Evolutionary conservation across 2,888 invertebrate species (phyloP), one percentile per base, ranked within the genome.

Genomic region (Brachylomia viminalis): DNA sequence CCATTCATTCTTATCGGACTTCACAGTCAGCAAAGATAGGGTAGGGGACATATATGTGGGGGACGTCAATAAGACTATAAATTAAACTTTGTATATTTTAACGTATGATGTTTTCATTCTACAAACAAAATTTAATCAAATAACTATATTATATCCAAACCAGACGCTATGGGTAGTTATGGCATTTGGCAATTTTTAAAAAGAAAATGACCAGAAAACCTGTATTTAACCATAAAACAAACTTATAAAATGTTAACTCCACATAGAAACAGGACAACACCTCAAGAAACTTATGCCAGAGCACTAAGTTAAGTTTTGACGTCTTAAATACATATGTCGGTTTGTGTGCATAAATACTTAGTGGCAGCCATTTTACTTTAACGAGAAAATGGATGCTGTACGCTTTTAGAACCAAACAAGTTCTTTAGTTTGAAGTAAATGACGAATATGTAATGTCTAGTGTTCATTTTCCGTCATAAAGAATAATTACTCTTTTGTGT

Each of bases 341-440:
- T 79, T 77, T 82, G 78, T 79, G 62, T 79, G 77, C 72, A 74
- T 75, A 75, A 72, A 74, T 77, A 73, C 65, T 84, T 61, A 77
- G 49, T 0, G 42, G 58, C 33, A 27, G 70, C 70, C 66, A 82
- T 79, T 66, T 76, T 47, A 52, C 54, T 72, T 72, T 20, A 15
- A 56, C 54, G 15, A 68, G 30, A 77, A 77, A 64, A 77, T 81
- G 59, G 49, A 70, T 45, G 76, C 38, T 66, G 49, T n/a, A 38
- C 61, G 64, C 47, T 49, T 71, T 81, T 27, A 68, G 54, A 72
- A 49, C 38, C 33, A 71, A 65, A 77, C 70, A 70, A 13, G 47
- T 47, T 69, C 54, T 77, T 77, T 68, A 66, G 30, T 66, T 82
- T 45, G 2, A 69, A 72, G 45, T 66, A 47, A 59, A 47, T 73